A percentile compares a stretch with the other conserved stretches of the same genome.
phyloP scores from a whole-genome alignment of 2,113 vertebrate genomes.

The Haemorhous mexicanus region DNA sequence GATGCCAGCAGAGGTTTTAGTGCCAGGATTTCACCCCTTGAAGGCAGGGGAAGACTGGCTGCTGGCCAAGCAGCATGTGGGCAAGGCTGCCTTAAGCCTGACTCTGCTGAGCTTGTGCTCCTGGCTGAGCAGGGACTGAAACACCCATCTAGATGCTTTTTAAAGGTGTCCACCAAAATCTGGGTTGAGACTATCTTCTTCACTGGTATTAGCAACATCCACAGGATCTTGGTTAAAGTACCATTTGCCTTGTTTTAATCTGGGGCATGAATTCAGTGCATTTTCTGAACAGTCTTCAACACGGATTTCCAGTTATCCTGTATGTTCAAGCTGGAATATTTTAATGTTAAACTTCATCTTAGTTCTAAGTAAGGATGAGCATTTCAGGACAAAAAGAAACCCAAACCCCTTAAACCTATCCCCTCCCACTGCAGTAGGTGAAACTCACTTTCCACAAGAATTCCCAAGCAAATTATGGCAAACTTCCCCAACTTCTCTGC shows the following conservation, averaged over 20 bases:
- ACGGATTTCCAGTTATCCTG: background rate
- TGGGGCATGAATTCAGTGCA: background rate
- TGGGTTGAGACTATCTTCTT: background rate
- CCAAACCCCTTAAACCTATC: background rate
- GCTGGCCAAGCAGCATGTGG: fast-evolving
- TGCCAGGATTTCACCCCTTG: background rate
- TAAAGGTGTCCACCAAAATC: background rate
- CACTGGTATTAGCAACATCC: background rate
- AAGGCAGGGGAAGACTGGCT: background rate
- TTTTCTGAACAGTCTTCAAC: background rate
- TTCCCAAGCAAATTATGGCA: conserved; percentile 49
- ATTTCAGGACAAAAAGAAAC: conserved; percentile 10
- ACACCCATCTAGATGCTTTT: background rate
- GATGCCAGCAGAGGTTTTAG: background rate
- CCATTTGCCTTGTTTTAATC: background rate
- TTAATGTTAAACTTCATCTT: background rate
- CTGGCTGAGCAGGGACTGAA: background rate
- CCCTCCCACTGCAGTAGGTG: conserved; percentile 23
- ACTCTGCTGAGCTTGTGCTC: fast-evolving
- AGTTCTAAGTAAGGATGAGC: background rate
- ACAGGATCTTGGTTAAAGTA: background rate
- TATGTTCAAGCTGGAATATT: background rate
- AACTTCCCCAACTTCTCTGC: conserved; percentile 36
- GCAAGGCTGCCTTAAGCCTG: background rate
- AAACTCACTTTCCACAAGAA: conserved; percentile 42